Percentiles rank a stretch among this genome's conserved stretches.
Evolutionary conservation across 2,888 invertebrate species (phyloP).

Genomic region (Archaeoteleia sp.): DNA sequence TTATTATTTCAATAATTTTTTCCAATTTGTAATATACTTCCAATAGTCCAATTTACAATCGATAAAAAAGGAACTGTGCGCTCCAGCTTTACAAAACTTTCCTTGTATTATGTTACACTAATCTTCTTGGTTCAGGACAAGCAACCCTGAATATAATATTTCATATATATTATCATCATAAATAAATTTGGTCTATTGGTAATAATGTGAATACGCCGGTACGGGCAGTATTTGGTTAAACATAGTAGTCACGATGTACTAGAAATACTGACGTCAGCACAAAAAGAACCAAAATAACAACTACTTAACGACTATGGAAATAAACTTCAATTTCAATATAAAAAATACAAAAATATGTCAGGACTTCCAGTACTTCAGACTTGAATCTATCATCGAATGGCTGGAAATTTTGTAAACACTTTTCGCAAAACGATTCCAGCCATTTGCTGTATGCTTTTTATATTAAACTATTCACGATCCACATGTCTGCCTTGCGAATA

Average conservation of each 20-base stretch:
- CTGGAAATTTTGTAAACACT: slow-evolving; percentile 66
- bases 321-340: not conserved
- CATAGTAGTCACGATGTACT: slow-evolving; percentile 62
- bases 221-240: slow-evolving; percentile 73
- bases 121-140: slow-evolving; percentile 69
- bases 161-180: slow-evolving; percentile 70
- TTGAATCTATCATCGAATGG: slow-evolving; percentile 61
- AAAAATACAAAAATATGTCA: slow-evolving; percentile 46
- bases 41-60: slow-evolving; percentile 18
- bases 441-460: slow-evolving; percentile 45
- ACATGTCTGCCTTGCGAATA: slow-evolving; percentile 62
- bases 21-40: slow-evolving; percentile 11
- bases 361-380: slow-evolving; percentile 64
- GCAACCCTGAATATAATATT: slow-evolving; percentile 65
- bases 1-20: slow-evolving; percentile 20
- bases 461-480: slow-evolving; percentile 68
- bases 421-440: slow-evolving; percentile 65
- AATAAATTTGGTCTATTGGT: slow-evolving; percentile 75
- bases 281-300: too few relatives aligned
- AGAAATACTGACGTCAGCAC: too few relatives aligned
- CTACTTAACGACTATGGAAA: too few relatives aligned
- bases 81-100: slow-evolving; percentile 71
- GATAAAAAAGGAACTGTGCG: slow-evolving; percentile 70
- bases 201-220: slow-evolving; percentile 74
- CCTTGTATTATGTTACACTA: slow-evolving; percentile 70